Evolutionary conservation across 1,140 invertebrate genomes (phyloP).

Genomic region (Holotrichia oblita): DNA sequence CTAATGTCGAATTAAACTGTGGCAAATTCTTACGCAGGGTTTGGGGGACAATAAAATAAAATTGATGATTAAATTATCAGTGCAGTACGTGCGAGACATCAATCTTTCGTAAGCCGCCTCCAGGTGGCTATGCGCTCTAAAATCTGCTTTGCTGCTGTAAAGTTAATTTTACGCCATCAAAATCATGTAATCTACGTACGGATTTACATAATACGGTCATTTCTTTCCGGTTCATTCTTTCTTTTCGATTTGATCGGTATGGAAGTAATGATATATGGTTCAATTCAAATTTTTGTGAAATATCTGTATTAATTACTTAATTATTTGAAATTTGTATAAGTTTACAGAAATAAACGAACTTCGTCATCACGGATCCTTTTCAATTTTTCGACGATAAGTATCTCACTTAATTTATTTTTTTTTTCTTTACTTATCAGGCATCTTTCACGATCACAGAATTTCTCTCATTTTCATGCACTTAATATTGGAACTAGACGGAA

Average conservation of each 20-base stretch:
- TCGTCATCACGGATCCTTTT: neutral
- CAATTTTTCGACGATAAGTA: neutral
- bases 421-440: neutral
- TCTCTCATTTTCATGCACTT: constrained; percentile 3
- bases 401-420: constrained; percentile 11
- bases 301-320: no score
- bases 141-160: neutral
- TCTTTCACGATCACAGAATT: neutral
- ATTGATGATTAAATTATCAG: constrained; percentile 21
- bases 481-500: neutral
- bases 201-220: neutral
- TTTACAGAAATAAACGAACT: neutral
- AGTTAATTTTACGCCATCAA: constrained; percentile 17
- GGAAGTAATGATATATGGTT: no score
- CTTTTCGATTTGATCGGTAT: no score
- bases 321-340: no score
- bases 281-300: no score
- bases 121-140: neutral
- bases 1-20: constrained; percentile 13
- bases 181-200: neutral
- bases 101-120: constrained; percentile 11
- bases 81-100: neutral
- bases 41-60: constrained; percentile 10
- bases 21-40: neutral
- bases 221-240: neutral